Base-by-base conservation (phyloP, 2,888 invertebrate genomes). In the Holacanthella duospinosa region DNA sequence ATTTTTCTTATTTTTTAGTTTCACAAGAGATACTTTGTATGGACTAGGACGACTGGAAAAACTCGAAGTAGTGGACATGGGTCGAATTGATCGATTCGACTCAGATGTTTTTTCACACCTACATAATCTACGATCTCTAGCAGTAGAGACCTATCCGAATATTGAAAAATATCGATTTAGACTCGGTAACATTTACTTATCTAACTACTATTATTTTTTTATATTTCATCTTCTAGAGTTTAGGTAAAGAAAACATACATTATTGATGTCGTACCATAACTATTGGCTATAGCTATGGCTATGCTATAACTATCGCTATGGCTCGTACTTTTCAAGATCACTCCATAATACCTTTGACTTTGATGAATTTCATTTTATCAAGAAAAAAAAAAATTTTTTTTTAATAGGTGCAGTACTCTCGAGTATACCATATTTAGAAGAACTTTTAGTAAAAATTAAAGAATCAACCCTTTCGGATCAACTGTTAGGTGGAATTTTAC, bases 401-500 rank as follows among this genome's bases (percentile, higher is more conserved):
- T 67, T 44, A 53, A 24, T 48, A 72, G 72, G 72, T 43, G 85
- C 71, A 78, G 71, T 90, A 61, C 81, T 91, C 12, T 82, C 84
- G 12, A 85, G 85, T 64, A 79, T 91, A 66, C 85, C 86, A 16
- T 85, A 86, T 19, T 77, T 93, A 54, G 84, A 86, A 73, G 86
- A 86, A 74, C 79, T 91, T 66, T 85, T 86, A 69, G 82, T 93
- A 68, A 84, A 88, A 75, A 84, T 91, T 74, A 83, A 85, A 66
- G 91, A 91, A 74, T 80, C 84, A 25, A n/a, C n/a, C n/a, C 82
- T 93, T 72, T 85, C 86, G 28, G 83, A 86, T 67, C 90, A 90
- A 75, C 80, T 93, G 64, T 83, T 85, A 67, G 85, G 88, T 71
- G 82, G 86, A 43, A 87, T 89, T 69, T 86, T 87, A 57, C 85